phyloP scores from a whole-genome alignment of 2,888 invertebrate genomes.

The Drosophila differens region DNA sequence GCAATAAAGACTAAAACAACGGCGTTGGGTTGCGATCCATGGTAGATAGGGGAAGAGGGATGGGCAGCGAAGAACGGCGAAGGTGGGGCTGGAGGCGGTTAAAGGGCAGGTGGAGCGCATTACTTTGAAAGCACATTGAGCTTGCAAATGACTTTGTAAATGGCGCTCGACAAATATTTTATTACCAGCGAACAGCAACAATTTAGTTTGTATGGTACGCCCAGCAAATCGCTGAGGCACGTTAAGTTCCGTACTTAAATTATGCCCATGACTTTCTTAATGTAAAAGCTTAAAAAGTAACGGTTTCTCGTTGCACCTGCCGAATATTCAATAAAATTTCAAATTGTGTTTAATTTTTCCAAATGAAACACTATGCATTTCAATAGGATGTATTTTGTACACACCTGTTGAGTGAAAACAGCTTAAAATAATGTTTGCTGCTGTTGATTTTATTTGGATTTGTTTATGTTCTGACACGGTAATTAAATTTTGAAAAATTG shows the following conservation, averaged over 20 bases:
- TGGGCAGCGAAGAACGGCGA: background rate
- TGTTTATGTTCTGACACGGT: background rate
- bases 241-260: conserved; percentile 26
- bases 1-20: conserved; percentile 76
- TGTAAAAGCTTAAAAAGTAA: conserved; percentile 17
- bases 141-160: conserved; percentile 80
- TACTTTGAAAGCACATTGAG: conserved; percentile 76
- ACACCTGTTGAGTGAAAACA: background rate
- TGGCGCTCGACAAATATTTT: conserved; percentile 78
- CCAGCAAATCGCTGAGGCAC: conserved; percentile 16
- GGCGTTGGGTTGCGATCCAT: conserved; percentile 33
- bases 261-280: conserved; percentile 38
- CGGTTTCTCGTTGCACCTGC: background rate
- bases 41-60: background rate
- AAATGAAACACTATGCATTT: background rate
- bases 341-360: background rate
- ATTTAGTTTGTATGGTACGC: conserved; percentile 58
- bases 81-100: background rate
- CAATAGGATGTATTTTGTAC: background rate
- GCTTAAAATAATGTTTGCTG: background rate
- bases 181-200: conserved; percentile 69
- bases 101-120: conserved; percentile 72
- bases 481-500: background rate
- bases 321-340: conserved; percentile 13
- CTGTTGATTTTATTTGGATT: background rate